Base-by-base conservation (phyloP, 2,888 invertebrate species). In the Craniophora ligustri region DNA sequence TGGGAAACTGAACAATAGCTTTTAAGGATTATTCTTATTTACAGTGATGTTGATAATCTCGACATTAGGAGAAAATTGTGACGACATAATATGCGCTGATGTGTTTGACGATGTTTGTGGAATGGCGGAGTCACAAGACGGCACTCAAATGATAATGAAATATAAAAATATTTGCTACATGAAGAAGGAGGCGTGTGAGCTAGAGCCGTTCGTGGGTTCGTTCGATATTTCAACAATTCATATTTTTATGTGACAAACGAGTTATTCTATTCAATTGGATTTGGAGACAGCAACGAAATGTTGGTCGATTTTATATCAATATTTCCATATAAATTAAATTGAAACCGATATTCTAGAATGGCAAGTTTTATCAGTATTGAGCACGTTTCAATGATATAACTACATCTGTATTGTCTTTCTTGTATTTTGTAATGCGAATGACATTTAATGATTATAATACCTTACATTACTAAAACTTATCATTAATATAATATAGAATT, bases 61-160 rank as follows among this genome's bases (percentile, higher is more conserved):
- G 0, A 39, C 55, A 19, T 41, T 55, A 11, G 65, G 57, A 46
- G 53, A 75, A 10, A 16, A 58, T 8, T 90, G 89, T 58, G 69
- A 75, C 10, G 40, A 76, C 8, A 75, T 82, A 4, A 1, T 32
- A 8, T 92, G 92, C 70, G 86, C 92, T 1, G 78, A 86, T 54
- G 60, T 89, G 5, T 68, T 79, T 23, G 88, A 90, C 31, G 81
- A 82, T 1, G 86, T 91, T 3, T 92, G 92, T 64, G 88, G 85
- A 3, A 54, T 70, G 36, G 71, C 75, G 2, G 62, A 59, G 18
- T 48, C 72, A 2, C 30, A 41, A 14, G 69, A 76, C 23, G 81
- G 79, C 2, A 50, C 55, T 10, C 59, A 44, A 28, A 50, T 76
- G n/a, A 67, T 78, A 11, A 70, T 75, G 14, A 76, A 44, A 38